These are phyloP conservation scores for Peromyscus polionotus DNA, from an alignment of 2,113 vertebrate genomes.

Conservation along the genomic window DNA sequence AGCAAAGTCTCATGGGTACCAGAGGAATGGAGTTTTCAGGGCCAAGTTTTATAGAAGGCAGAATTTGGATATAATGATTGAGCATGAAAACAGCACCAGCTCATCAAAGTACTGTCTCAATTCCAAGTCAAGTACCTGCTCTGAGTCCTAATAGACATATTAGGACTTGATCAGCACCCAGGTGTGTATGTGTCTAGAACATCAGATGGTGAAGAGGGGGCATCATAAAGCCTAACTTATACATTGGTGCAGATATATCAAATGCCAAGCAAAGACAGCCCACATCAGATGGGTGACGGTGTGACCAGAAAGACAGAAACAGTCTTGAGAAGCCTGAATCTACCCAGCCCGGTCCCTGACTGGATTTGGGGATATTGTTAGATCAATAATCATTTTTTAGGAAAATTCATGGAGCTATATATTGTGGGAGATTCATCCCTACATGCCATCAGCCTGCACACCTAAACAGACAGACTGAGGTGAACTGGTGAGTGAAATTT, in stretches of 20 bases:
- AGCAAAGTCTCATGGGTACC: background rate
- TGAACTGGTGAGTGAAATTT: background rate
- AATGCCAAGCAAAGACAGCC: background rate
- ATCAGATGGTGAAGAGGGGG: background rate
- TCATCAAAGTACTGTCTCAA: background rate
- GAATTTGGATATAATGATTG: background rate
- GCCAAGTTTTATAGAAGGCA: background rate
- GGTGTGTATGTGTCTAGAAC: background rate
- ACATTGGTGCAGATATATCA: background rate
- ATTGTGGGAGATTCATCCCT: background rate
- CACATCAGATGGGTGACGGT: fast-evolving
- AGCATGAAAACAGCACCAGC: background rate
- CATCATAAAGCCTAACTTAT: background rate
- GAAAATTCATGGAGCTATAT: background rate
- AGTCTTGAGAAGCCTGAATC: background rate
- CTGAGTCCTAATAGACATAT: background rate
- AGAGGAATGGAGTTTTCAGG: background rate
- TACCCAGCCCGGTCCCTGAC: too few relatives aligned
- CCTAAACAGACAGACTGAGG: background rate
- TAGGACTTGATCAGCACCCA: background rate
- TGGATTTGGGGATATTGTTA: background rate
- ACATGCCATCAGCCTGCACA: background rate
- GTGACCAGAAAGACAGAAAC: background rate
- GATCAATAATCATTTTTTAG: background rate
- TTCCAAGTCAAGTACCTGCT: background rate